Base-by-base conservation (phyloP, 2,888 invertebrate genomes). In the Lepas anatifera region DNA sequence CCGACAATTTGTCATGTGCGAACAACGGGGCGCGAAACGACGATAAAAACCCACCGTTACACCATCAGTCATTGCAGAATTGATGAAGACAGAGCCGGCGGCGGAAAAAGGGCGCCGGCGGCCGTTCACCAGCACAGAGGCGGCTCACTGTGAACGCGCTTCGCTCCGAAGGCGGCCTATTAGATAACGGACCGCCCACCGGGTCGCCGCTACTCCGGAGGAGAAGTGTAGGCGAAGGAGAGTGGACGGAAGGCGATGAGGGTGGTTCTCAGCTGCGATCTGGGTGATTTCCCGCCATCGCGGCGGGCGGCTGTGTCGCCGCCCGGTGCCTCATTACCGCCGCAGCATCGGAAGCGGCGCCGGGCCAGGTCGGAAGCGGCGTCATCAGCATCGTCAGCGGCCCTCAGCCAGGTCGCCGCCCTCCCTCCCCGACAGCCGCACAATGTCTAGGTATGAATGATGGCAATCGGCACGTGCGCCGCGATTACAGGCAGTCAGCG, bases 381-480 rank as follows among this genome's bases (percentile, higher is more conserved):
- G 32, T 29, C 58, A 58, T 58, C 58, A 58, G 32, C 29, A 35
- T 35, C 58, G 25, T 32, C 58, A 52, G 52, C 2, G 52, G 27
- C 10, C 4, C 25, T 2, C 25, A 10, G 50, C 27, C 50, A 52
- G 52, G 52, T 52, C 52, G 13, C 10, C 29, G 52, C 32, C 22
- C 7, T 35, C 22, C 18, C 32, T 22, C 25, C 22, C 22, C 35
- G 35, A 35, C 58, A 22, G 58, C 32, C 58, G 58, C 58, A 58
- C 58, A 58, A 58, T 58, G 58, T n/a, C 58, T 8, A 32, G 58
- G 58, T 58, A 58, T 58, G 58, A 58, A 58, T 32, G 58, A 58
- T 58, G 58, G 58, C 58, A 58, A 58, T 58, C 58, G 58, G 58
- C 58, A 58, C 58, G 58, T 6, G 58, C 32, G 16, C 18, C 4